These are phyloP conservation scores for Microctonus hyperodae DNA, from an alignment of 2,888 invertebrate genomes.

Conservation along the genomic window DNA sequence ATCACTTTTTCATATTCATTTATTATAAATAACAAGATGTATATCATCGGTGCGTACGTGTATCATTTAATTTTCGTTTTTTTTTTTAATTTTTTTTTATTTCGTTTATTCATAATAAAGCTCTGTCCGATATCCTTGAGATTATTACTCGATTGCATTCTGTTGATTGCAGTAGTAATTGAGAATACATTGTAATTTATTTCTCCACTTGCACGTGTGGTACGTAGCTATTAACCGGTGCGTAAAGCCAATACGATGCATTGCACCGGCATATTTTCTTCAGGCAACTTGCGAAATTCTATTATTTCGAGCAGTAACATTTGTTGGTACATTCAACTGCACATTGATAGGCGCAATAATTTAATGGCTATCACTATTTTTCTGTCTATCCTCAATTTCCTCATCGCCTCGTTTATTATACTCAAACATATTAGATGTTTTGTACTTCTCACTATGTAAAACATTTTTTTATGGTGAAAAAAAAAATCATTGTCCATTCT, in stretches of 20 bases:
- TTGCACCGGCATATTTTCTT: slow-evolving; percentile 26
- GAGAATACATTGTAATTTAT: slow-evolving; percentile 6
- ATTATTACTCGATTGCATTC: neutral
- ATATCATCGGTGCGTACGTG: slow-evolving; percentile 59
- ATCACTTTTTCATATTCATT: slow-evolving; percentile 47
- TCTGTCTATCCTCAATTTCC: neutral
- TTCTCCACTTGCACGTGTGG: slow-evolving; percentile 15
- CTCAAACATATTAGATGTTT: neutral
- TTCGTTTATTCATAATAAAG: slow-evolving; percentile 49
- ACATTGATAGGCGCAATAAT: neutral
- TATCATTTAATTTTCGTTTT: slow-evolving; percentile 47
- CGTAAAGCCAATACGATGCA: slow-evolving; percentile 25
- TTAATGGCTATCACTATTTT: slow-evolving; percentile 2
- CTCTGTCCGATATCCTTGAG: slow-evolving; percentile 48
- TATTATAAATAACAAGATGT: slow-evolving; percentile 62
- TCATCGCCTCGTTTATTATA: neutral
- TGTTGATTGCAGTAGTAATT: neutral
- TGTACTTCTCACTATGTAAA: neutral
- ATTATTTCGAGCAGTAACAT: slow-evolving; percentile 14
- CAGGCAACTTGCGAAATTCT: slow-evolving; percentile 18
- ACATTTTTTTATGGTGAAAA: slow-evolving; percentile 5
- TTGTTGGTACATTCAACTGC: neutral
- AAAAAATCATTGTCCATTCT: neutral
- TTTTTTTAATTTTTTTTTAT: slow-evolving; percentile 33
- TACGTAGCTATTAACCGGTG: slow-evolving; percentile 25